Percentiles rank a stretch among this genome's conserved stretches.
These are phyloP conservation scores for Panzeria rudis DNA, from an alignment of 2,888 invertebrate species.

Conservation along the genomic window DNA sequence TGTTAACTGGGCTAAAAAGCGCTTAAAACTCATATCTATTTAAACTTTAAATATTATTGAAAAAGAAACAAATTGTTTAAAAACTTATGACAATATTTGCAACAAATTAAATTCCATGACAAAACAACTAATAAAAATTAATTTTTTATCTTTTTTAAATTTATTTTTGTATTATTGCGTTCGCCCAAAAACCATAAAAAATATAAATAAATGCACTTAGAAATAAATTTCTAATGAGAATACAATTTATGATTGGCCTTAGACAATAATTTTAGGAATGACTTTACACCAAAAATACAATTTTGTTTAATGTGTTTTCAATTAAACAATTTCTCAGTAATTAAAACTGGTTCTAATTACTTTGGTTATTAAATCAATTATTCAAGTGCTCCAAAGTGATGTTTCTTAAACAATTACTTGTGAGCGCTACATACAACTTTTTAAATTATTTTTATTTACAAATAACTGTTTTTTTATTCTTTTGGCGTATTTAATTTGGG, in stretches of 20 bases:
- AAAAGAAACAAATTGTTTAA: not conserved
- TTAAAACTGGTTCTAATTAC: slow-evolving; percentile 24
- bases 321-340: slow-evolving; percentile 11
- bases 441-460: no score
- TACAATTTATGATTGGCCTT: not conserved
- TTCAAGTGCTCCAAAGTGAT: not conserved
- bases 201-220: not conserved
- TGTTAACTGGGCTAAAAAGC: not conserved
- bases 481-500: no score
- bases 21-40: not conserved
- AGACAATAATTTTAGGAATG: not conserved
- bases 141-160: not conserved
- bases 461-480: no score
- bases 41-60: not conserved
- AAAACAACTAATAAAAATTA: not conserved
- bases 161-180: slow-evolving; percentile 1
- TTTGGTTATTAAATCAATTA: slow-evolving; percentile 9
- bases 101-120: not conserved
- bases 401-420: not conserved
- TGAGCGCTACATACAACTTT: no score
- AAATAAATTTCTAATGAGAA: slow-evolving; percentile 6
- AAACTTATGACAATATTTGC: not conserved
- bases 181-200: not conserved
- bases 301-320: not conserved
- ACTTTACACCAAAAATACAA: not conserved